Evolutionary conservation across 1,140 invertebrate species (phyloP).

Genomic region (Mycetomoellerius zeteki): DNA sequence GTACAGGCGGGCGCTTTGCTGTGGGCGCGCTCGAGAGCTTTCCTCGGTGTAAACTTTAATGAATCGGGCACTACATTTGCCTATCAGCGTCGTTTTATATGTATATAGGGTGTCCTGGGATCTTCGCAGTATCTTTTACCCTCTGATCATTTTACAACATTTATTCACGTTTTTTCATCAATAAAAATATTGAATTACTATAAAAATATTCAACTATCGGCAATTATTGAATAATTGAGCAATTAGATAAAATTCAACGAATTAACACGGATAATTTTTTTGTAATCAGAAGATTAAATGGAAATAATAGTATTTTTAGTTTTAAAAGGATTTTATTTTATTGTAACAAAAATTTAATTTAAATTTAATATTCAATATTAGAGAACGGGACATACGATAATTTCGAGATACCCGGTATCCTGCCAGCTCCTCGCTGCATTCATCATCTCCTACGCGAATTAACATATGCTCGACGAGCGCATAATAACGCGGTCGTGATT

Average conservation of each 20-base stretch:
- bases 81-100: conserved; percentile 57
- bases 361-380: not conserved
- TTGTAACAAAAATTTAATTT: not conserved
- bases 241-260: not conserved
- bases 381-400: not conserved
- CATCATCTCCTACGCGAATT: conserved; percentile 46
- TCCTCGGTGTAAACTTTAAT: conserved; percentile 70
- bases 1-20: conserved; percentile 64
- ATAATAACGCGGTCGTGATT: conserved; percentile 52
- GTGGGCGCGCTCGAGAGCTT: conserved; percentile 62
- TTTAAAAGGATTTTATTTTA: not conserved
- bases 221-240: not conserved
- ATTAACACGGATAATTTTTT: not conserved
- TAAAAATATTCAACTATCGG: not conserved
- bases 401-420: conserved; percentile 38
- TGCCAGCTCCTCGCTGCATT: conserved; percentile 2
- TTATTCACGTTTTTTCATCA: not conserved
- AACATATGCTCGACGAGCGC: conserved; percentile 49
- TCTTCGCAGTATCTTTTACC: not conserved
- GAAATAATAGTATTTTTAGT: not conserved
- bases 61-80: conserved; percentile 59
- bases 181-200: not conserved
- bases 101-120: conserved; percentile 23
- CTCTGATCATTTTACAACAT: not conserved
- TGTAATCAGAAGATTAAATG: not conserved